phyloP scores from a whole-genome alignment of 2,888 invertebrate genomes.

The Himalopsyche kuldschensis region DNA sequence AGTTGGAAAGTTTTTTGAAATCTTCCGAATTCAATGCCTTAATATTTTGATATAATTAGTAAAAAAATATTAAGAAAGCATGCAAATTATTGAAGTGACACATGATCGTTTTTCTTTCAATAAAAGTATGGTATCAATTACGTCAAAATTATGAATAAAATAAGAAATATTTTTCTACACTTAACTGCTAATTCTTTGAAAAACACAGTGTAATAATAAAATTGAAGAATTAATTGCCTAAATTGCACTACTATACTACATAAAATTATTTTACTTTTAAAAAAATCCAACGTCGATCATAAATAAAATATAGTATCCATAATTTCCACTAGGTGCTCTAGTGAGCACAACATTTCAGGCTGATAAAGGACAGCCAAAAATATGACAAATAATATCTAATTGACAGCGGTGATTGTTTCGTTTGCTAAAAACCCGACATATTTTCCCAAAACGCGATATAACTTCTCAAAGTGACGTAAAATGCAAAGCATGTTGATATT shows the following conservation, averaged over 20 bases:
- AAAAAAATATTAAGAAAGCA: too few species aligned
- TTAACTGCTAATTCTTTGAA: background rate
- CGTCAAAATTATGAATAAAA: too few species aligned
- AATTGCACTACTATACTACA: background rate
- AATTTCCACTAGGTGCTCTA: background rate
- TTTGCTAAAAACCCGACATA: background rate
- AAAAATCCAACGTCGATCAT: background rate
- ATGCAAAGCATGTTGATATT: background rate
- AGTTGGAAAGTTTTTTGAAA: too few species aligned
- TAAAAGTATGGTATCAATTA: too few species aligned
- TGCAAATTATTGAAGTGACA: too few species aligned
- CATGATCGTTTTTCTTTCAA: too few species aligned
- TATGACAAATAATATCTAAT: slow-evolving; percentile 10
- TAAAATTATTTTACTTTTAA: background rate
- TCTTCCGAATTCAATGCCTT: background rate
- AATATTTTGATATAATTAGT: too few species aligned
- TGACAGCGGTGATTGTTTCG: slow-evolving; percentile 10
- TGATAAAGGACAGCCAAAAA: slow-evolving; percentile 24
- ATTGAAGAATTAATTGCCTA: too few species aligned
- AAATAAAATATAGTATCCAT: background rate
- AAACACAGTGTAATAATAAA: too few species aligned
- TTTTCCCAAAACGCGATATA: background rate
- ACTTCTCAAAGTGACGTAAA: background rate
- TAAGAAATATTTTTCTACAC: too few species aligned
- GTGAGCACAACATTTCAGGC: background rate